Conservation (phyloP, 2,113 vertebrate species). For the Lophura nycthemera region DNA sequence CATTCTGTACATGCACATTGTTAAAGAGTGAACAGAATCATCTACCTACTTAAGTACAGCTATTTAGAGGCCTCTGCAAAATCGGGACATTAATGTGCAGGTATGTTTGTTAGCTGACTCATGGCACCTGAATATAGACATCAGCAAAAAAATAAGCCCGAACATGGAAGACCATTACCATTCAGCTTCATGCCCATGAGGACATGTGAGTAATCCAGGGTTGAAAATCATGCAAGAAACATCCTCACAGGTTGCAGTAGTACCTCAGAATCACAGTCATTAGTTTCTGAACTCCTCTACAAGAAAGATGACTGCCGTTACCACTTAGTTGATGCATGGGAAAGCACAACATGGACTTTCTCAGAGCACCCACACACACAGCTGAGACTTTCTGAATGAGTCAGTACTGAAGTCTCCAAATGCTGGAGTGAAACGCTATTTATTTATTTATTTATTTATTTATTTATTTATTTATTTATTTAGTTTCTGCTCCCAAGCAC, state of each 20-base stretch:
- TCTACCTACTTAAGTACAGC: not conserved
- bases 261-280: not conserved
- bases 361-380: not conserved
- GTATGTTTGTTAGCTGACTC: not conserved
- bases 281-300: not conserved
- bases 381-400: not conserved
- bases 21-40: not conserved
- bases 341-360: not conserved
- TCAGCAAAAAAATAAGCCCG: not conserved
- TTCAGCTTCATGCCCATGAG: not conserved
- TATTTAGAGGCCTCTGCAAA: not conserved
- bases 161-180: not conserved
- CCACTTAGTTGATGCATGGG: not conserved
- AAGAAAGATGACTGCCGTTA: not conserved
- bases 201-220: not conserved
- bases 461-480: not conserved
- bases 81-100: not conserved
- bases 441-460: not conserved
- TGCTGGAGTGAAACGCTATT: not conserved
- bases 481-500: not conserved
- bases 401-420: not conserved
- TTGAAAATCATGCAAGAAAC: not conserved
- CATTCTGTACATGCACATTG: not conserved
- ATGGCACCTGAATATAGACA: not conserved
- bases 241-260: not conserved